Evolutionary conservation across 2,888 invertebrate genomes (phyloP), one percentile per base, ranked within the genome.

Genomic region (Macrosoma leucophasiata): DNA sequence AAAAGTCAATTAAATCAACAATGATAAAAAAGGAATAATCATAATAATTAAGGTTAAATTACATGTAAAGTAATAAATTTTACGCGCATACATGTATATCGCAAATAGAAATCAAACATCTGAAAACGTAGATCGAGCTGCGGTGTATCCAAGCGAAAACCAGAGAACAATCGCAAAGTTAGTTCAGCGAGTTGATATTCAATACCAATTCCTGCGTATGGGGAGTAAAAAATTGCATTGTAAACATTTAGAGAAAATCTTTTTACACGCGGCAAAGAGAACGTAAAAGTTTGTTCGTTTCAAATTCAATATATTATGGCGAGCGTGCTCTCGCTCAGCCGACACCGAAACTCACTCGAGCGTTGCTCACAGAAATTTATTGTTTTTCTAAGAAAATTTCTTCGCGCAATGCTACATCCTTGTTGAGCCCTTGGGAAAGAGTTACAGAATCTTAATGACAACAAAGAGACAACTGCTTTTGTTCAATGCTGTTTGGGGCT

Each of bases 291-390:
- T 84, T 81, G 77, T 82, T 78, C 81, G 78, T 78, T 84, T 82
- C 78, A 79, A 79, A 84, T 84, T 81, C 82, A 84, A 84, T 84
- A 82, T 84, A 82, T 82, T 84, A 82, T 70, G 72, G 78, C 70
- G 79, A 69, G 82, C 82, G 82, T 78, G 82, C 81, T 74, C 76
- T 67, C 75, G 72, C 71, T 77, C 76, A 76, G 73, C 76, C 82
- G 79, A 81, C 82, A 79, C 75, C 71, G 74, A 79, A 81, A 79
- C 79, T 78, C 81, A 78, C 78, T 82, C 82, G 78, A 79, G 82
- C 82, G 79, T 70, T 64, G 67, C 78, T 73, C 73, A 67, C 73
- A 66, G 71, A 76, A 75, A 82, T 82, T 81, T 84, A 84, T 84
- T 84, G 82, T 82, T 84, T 84, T 82, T 76, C 76, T 82, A 82